These are phyloP conservation scores for Timema cristinae DNA, from an alignment of 2,888 invertebrate genomes.

Conservation along the genomic window DNA sequence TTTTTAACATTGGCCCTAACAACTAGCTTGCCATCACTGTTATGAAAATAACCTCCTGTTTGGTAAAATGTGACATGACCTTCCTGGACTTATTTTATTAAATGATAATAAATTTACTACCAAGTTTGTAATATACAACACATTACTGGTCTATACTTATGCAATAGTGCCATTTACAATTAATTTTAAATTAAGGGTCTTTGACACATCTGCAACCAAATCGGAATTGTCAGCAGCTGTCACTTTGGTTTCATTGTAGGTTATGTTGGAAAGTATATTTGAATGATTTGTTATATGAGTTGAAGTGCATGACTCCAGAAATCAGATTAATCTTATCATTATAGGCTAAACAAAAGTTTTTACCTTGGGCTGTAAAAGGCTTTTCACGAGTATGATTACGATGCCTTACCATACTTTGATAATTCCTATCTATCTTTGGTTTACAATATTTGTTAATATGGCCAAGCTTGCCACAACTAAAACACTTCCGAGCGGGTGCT, in stretches of 20 bases:
- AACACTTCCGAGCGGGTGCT: not conserved
- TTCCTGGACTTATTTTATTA: not conserved
- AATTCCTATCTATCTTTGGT: not conserved
- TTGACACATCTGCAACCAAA: not conserved
- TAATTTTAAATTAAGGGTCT: not conserved
- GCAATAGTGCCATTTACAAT: not conserved
- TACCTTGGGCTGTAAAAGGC: no score
- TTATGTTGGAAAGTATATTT: not conserved
- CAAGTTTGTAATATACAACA: not conserved
- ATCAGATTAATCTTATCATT: not conserved
- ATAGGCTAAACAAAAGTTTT: not conserved
- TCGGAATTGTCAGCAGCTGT: not conserved
- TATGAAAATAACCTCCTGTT: not conserved
- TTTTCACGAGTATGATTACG: no score
- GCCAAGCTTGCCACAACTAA: not conserved
- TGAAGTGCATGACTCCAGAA: not conserved
- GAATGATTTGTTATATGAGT: not conserved
- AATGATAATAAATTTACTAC: not conserved
- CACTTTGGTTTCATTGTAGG: not conserved
- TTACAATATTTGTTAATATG: not conserved
- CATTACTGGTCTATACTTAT: not conserved
- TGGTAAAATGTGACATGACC: not conserved
- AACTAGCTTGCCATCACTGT: not conserved
- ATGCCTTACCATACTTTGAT: no score
- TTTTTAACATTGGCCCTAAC: constrained; percentile 2